Conservation (phyloP, 2,888 invertebrate genomes). For the Synergus laeviventris region DNA sequence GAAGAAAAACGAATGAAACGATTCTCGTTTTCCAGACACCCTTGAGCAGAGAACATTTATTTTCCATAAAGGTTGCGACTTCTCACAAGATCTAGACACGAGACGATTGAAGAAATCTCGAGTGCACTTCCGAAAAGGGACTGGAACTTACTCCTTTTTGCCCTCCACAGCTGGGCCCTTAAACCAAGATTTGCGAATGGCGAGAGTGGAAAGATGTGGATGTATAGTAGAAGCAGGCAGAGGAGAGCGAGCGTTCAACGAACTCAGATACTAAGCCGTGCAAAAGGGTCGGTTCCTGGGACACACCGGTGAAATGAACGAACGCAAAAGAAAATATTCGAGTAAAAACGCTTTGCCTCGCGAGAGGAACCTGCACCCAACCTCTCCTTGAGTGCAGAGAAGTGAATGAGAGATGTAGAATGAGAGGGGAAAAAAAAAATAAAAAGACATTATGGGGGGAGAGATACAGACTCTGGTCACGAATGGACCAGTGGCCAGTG, state of each 20-base stretch:
- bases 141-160: slow-evolving; percentile 27
- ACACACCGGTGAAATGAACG: slow-evolving; percentile 54
- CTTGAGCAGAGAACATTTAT: slow-evolving; percentile 19
- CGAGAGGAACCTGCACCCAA: slow-evolving; percentile 56
- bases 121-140: slow-evolving; percentile 40
- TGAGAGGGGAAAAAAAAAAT: slow-evolving; percentile 2
- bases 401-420: slow-evolving; percentile 10
- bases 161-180: slow-evolving; percentile 25
- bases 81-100: slow-evolving; percentile 20
- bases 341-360: slow-evolving; percentile 53
- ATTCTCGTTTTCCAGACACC: neutral
- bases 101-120: slow-evolving; percentile 39
- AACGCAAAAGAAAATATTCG: slow-evolving; percentile 55
- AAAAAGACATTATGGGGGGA: slow-evolving; percentile 10
- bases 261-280: slow-evolving; percentile 32
- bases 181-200: slow-evolving; percentile 40
- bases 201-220: slow-evolving; percentile 34
- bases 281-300: slow-evolving; percentile 48
- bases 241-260: slow-evolving; percentile 37
- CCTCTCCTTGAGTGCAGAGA: slow-evolving; percentile 46
- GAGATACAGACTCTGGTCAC: slow-evolving; percentile 39
- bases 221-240: slow-evolving; percentile 25
- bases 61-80: slow-evolving; percentile 29
- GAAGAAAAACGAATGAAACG: neutral
- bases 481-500: slow-evolving; percentile 43